Evolutionary conservation across 2,888 invertebrate species (phyloP).

Genomic region (Hermaeophaga mercurialis): DNA sequence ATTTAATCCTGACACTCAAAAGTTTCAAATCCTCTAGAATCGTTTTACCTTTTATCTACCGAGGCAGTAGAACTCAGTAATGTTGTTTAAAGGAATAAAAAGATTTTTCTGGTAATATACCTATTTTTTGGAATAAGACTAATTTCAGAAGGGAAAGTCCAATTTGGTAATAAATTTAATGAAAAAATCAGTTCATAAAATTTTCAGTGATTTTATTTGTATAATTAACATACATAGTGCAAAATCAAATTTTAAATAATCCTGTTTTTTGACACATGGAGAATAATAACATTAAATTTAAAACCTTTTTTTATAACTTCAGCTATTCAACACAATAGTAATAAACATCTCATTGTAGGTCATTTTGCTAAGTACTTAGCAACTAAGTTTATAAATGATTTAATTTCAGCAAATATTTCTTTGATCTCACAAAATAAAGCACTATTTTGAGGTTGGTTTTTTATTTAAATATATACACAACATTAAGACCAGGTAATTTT

Average conservation of each 20-base stretch:
- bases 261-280: slow-evolving; percentile 31
- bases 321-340: background rate
- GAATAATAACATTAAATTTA: slow-evolving; percentile 1
- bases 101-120: too few species aligned
- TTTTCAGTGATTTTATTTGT: slow-evolving; percentile 35
- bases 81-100: too few species aligned
- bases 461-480: slow-evolving; percentile 37
- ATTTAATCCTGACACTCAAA: too few species aligned
- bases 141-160: too few species aligned
- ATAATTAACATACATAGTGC: slow-evolving; percentile 39
- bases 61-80: too few species aligned
- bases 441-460: slow-evolving; percentile 33
- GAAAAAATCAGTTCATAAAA: too few species aligned
- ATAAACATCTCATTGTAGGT: slow-evolving; percentile 25
- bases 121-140: too few species aligned
- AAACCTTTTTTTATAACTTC: slow-evolving; percentile 1
- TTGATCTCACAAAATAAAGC: slow-evolving; percentile 35
- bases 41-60: too few species aligned
- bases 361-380: slow-evolving; percentile 29
- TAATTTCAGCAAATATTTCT: slow-evolving; percentile 27
- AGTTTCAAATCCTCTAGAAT: too few species aligned
- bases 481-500: slow-evolving; percentile 35
- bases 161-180: too few species aligned
- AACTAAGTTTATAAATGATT: slow-evolving; percentile 32
- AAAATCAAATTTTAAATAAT: slow-evolving; percentile 29